Percentiles rank a stretch among this genome's conserved stretches.
Conservation (phyloP, 1,140 invertebrate species). For the Antheraea mylitta region DNA sequence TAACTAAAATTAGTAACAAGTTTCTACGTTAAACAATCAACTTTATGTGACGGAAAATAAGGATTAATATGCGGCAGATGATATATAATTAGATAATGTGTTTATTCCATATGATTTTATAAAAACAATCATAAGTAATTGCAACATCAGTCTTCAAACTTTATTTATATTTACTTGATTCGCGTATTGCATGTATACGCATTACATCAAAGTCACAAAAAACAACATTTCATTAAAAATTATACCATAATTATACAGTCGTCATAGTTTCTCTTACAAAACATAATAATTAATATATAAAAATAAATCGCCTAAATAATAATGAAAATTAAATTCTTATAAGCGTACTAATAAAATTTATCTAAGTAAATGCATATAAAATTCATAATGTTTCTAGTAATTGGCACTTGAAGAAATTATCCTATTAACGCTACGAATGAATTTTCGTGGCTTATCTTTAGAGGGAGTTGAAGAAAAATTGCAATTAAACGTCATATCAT, state of each 20-base stretch:
- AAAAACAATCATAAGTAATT: conserved; percentile 14
- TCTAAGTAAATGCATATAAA: conserved; percentile 49
- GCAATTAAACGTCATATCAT: conserved; percentile 71
- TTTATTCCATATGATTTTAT: not conserved
- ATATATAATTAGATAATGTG: not conserved
- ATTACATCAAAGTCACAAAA: conserved; percentile 40
- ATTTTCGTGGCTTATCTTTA: conserved; percentile 53
- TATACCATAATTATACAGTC: conserved; percentile 12
- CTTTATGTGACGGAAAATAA: conserved; percentile 10
- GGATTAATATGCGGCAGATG: not conserved
- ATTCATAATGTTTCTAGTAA: conserved; percentile 22
- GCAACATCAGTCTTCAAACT: conserved; percentile 44
- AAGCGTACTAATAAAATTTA: conserved; percentile 35
- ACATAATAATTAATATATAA: conserved; percentile 20
- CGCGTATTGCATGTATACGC: conserved; percentile 40
- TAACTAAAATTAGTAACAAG: conserved; percentile 15
- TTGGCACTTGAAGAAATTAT: not conserved
- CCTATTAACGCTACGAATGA: not conserved
- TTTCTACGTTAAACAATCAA: not conserved
- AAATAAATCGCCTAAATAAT: conserved; percentile 49
- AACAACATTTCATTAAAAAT: conserved; percentile 27
- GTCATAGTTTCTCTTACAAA: conserved; percentile 29
- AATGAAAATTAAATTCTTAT: conserved; percentile 41
- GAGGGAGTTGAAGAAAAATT: conserved; percentile 76
- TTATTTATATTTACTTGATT: conserved; percentile 51